Percentiles rank a stretch among this genome's conserved stretches.
phyloP scores from a whole-genome alignment of 1,140 invertebrate species.

The Hyposmocoma kahamanoa region DNA sequence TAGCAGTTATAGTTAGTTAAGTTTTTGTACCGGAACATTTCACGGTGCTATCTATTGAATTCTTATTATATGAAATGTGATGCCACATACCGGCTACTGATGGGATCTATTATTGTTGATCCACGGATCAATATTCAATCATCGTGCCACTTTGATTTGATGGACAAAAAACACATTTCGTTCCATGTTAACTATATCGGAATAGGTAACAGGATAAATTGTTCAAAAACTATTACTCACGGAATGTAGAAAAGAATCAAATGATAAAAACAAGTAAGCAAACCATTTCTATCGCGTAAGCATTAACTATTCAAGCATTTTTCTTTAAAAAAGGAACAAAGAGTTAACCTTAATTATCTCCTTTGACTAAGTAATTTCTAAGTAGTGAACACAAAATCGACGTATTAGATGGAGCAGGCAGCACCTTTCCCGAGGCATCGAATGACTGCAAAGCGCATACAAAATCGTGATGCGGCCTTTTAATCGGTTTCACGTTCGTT shows the following conservation, averaged over 20 bases:
- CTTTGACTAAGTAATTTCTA: constrained; percentile 42
- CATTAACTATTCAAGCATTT: too few species aligned
- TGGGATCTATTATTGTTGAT: constrained; percentile 70
- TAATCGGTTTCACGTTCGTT: constrained; percentile 72
- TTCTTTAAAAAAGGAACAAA: constrained; percentile 9
- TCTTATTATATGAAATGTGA: constrained; percentile 73
- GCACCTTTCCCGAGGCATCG: constrained; percentile 42
- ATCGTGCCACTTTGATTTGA: constrained; percentile 47
- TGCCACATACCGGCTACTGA: constrained; percentile 66
- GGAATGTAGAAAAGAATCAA: too few species aligned
- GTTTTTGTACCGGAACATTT: constrained; percentile 71
- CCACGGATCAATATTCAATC: constrained; percentile 70
- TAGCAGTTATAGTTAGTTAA: constrained; percentile 70
- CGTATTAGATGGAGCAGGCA: constrained; percentile 41
- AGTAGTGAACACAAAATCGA: constrained; percentile 51
- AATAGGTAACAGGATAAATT: too few species aligned
- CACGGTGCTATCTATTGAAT: constrained; percentile 69
- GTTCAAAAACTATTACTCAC: too few species aligned
- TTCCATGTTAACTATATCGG: constrained; percentile 17
- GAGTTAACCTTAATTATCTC: constrained; percentile 55
- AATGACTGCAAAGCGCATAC: constrained; percentile 72
- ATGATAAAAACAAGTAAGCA: too few species aligned
- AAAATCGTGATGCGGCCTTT: constrained; percentile 72
- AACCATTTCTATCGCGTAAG: too few species aligned
- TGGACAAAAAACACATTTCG: constrained; percentile 45